Evolutionary conservation across 1,140 invertebrate genomes (phyloP).

Genomic region (Pinna nobilis): DNA sequence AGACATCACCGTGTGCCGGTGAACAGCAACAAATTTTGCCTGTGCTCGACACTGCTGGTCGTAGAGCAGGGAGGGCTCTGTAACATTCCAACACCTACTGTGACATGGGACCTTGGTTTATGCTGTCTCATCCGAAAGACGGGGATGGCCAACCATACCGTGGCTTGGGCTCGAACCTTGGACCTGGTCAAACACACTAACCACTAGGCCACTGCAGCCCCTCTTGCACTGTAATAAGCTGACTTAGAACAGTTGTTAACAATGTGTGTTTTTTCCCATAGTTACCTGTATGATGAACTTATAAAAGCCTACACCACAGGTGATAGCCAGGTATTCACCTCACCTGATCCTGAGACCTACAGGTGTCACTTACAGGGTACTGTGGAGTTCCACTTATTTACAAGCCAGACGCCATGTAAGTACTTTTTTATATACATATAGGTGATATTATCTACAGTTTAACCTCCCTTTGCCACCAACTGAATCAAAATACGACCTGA

Average conservation of each 20-base stretch:
- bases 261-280: constrained; percentile 11
- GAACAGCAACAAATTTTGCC: too few relatives aligned
- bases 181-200: too few relatives aligned
- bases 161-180: too few relatives aligned
- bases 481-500: background rate
- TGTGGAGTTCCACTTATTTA: constrained; percentile 89
- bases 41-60: too few relatives aligned
- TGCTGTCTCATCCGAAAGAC: too few relatives aligned
- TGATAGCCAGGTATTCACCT: constrained; percentile 51
- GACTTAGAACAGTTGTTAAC: background rate
- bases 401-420: constrained; percentile 89
- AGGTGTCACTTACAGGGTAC: constrained; percentile 76
- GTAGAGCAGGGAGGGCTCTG: too few relatives aligned
- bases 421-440: constrained; percentile 17
- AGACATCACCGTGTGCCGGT: too few relatives aligned
- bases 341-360: constrained; percentile 26
- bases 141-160: too few relatives aligned
- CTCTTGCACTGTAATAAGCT: background rate
- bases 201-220: too few relatives aligned
- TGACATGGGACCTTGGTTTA: too few relatives aligned
- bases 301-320: constrained; percentile 41
- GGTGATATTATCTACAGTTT: constrained; percentile 1
- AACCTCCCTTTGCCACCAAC: background rate
- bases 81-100: too few relatives aligned
- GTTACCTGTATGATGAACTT: constrained; percentile 67